These are phyloP conservation scores for Scaptomyza flava DNA, from an alignment of 2,888 invertebrate species.

Conservation along the genomic window DNA sequence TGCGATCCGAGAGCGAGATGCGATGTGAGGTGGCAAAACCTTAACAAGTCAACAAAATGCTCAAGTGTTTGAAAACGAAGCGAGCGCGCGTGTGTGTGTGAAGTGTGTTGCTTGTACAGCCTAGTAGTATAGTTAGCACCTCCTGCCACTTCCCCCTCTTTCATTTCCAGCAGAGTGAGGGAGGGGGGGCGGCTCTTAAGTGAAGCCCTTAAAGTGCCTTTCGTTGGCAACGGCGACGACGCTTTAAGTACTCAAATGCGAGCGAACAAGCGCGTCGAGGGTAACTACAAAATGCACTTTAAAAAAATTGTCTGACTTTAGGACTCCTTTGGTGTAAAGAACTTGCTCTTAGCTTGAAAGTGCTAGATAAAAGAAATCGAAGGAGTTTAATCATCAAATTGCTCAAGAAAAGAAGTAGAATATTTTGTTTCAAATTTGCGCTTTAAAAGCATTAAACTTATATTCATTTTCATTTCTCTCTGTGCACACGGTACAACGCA, in stretches of 20 bases:
- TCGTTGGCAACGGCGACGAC: conserved; percentile 54
- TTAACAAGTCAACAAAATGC: conserved; percentile 72
- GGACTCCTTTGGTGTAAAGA: too few species aligned
- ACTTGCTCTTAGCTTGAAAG: too few species aligned
- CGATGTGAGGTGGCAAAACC: conserved; percentile 18
- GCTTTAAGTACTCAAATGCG: conserved; percentile 62
- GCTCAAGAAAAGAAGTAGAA: too few species aligned
- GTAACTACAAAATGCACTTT: conserved; percentile 29
- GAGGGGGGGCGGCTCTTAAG: conserved; percentile 60
- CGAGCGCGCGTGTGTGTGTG: conserved; percentile 9
- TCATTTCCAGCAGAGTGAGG: neutral
- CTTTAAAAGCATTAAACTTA: too few species aligned
- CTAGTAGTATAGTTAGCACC: conserved; percentile 1
- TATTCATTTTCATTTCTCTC: conserved; percentile 15
- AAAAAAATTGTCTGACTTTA: neutral
- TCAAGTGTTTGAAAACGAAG: conserved; percentile 57
- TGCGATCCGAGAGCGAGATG: conserved; percentile 4
- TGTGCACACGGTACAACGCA: conserved; percentile 15
- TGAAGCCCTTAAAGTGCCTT: conserved; percentile 74
- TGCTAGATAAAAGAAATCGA: too few species aligned
- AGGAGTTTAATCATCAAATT: too few species aligned
- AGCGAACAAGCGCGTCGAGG: conserved; percentile 39
- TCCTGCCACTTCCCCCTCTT: neutral
- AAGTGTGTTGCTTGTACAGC: conserved; percentile 3
- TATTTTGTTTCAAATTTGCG: too few species aligned